Base-by-base conservation (phyloP, 2,888 invertebrate species). In the Acleris sparsana region DNA sequence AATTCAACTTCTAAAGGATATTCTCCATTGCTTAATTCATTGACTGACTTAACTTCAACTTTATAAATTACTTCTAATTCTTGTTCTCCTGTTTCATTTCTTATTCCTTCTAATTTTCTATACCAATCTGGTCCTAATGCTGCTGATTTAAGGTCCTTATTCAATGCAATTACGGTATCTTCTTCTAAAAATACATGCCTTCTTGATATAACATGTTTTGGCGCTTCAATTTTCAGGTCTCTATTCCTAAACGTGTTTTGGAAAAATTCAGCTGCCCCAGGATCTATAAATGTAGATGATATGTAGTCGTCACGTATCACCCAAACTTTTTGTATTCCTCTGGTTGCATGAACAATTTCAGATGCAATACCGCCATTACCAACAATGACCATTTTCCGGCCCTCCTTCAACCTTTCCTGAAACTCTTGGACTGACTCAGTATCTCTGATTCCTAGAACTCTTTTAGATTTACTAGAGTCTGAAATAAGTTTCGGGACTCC, bases 291-390 rank as follows among this genome's bases (percentile, higher is more conserved):
- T 16, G 98, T 97, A 16, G 98, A 96, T 16, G 97, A 96, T 76
- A 99, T 98, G 72, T 97, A 97, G 71, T 95, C 94, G 89, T 99
- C 98, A 87, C 97, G 97, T 55, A 99, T 95, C 0, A 97, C 95
- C 99, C 99, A 99, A 68, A 98, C 93, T 58, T 99, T 95, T 80
- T 98, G 95, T 58, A 98, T 94, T 18, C 96, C 95, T 80, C 94
- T 94, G 17, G 99, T 94, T 82, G 98, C 98, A 85, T 97, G 96
- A 62, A 97, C 97, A 73, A 99, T 93, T 93, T 99, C 99, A 49
- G 98, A 99, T 51, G 99, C 99, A 79, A 99, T 99, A 16, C 99
- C 99, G 43, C 99, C 99, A 93, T 99, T 99, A 9, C 99, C 99
- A 58, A 99, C 94, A 53, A 99, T 93, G 0, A 97, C 86, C 77